These are phyloP conservation scores for Tortrix viridana DNA, from an alignment of 2,888 invertebrate species.

Conservation along the genomic window DNA sequence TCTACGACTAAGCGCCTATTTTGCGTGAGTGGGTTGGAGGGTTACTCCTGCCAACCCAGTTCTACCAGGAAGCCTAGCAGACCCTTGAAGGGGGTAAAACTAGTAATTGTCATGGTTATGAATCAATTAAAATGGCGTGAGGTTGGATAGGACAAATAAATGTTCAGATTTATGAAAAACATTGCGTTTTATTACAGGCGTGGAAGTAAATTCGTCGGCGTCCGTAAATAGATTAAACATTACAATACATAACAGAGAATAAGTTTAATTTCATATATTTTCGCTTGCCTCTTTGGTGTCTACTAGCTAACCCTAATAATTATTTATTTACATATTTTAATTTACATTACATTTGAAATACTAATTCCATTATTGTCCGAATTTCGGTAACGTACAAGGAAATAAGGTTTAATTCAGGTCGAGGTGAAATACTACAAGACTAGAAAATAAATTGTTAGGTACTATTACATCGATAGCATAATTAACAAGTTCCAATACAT, in stretches of 20 bases:
- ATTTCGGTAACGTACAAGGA: slow-evolving; percentile 42
- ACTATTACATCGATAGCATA: slow-evolving; percentile 20
- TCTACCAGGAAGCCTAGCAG: no score
- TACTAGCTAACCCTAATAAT: slow-evolving; percentile 74
- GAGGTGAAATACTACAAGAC: slow-evolving; percentile 47
- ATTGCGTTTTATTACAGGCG: slow-evolving; percentile 70
- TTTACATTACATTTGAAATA: slow-evolving; percentile 44
- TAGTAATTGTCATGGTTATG: no score
- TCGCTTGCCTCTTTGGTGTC: slow-evolving; percentile 81
- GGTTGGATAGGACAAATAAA: slow-evolving; percentile 46
- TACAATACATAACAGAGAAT: slow-evolving; percentile 79
- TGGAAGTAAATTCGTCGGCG: slow-evolving; percentile 64
- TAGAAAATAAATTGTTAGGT: slow-evolving; percentile 44
- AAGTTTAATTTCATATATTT: slow-evolving; percentile 65
- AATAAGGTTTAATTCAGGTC: slow-evolving; percentile 35
- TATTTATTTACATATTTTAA: slow-evolving; percentile 51
- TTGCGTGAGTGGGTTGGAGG: no score
- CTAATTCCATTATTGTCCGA: slow-evolving; percentile 34
- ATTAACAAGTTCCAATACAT: slow-evolving; percentile 33
- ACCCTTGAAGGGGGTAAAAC: no score
- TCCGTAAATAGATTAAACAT: slow-evolving; percentile 78
- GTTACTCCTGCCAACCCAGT: no score
- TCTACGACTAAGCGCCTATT: no score
- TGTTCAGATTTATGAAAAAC: slow-evolving; percentile 54
- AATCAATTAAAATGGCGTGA: neutral